Percentiles rank a stretch among this genome's conserved stretches.
Evolutionary conservation across 2,797 vertebrate genomes (phyloP).

Genomic region (Argyrosomus regius): DNA sequence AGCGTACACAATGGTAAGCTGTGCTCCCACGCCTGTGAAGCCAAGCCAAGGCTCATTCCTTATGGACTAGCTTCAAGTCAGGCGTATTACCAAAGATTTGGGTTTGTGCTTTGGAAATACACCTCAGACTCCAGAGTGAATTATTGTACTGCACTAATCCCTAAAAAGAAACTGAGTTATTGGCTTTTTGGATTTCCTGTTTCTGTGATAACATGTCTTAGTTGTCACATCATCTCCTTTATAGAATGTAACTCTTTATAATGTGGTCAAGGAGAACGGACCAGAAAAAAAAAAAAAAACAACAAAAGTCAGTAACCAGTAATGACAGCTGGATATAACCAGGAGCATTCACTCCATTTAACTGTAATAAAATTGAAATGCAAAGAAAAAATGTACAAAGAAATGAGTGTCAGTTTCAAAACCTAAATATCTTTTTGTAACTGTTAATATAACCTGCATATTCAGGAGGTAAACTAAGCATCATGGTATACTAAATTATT

Average conservation of each 20-base stretch:
- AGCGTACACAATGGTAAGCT: constrained; percentile 38
- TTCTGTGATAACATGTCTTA: not conserved
- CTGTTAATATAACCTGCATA: not conserved
- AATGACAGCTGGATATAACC: not conserved
- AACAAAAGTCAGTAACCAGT: not conserved
- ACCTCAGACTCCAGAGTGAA: constrained; percentile 1
- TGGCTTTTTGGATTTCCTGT: constrained; percentile 3
- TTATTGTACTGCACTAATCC: constrained; percentile 9
- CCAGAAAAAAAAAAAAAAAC: not conserved
- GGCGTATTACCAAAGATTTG: constrained; percentile 16
- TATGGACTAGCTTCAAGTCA: constrained; percentile 18
- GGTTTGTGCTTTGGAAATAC: constrained; percentile 18
- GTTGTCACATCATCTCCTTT: constrained; percentile 13
- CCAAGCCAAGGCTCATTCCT: constrained; percentile 33
- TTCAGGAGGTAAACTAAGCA: not conserved
- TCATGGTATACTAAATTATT: not conserved
- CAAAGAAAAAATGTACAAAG: not conserved
- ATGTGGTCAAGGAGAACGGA: not conserved
- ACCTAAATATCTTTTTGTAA: not conserved
- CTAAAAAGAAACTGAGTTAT: constrained; percentile 5
- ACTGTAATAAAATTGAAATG: not conserved
- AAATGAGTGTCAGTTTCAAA: not conserved
- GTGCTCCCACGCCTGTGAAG: constrained; percentile 14
- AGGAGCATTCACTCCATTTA: not conserved
- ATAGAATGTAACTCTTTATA: not conserved